Conservation (phyloP, 2,797 vertebrate species). For the Vipera latastei region DNA sequence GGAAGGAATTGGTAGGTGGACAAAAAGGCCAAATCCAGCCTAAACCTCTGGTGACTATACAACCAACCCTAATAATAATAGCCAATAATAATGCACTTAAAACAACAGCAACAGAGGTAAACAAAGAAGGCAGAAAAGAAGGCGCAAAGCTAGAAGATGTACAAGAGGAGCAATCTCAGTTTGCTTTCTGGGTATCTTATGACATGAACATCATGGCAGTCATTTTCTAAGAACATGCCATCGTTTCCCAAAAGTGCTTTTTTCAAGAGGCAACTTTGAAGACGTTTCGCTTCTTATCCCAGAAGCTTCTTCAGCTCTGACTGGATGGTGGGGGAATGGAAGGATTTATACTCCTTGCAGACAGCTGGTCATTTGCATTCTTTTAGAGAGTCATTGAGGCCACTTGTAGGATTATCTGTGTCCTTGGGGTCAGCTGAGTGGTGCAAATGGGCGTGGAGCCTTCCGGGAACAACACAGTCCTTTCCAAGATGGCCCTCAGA, state of each 20-base stretch:
- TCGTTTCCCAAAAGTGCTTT: not conserved
- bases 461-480: not conserved
- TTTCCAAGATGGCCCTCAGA: not conserved
- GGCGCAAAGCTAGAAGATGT: not conserved
- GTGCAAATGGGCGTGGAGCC: not conserved
- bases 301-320: not conserved
- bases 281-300: not conserved
- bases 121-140: not conserved
- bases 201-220: not conserved
- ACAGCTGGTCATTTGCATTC: not conserved
- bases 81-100: not conserved
- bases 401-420: not conserved
- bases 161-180: not conserved
- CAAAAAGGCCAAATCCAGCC: not conserved
- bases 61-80: not conserved
- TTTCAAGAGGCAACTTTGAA: not conserved
- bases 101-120: not conserved
- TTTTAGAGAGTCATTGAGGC: not conserved
- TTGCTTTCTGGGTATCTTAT: not conserved
- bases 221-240: not conserved
- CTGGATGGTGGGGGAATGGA: not conserved
- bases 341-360: not conserved
- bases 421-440: not conserved
- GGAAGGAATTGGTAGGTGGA: not conserved
- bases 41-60: not conserved